These are phyloP conservation scores for Andrena chrysosceles DNA, from an alignment of 2,888 invertebrate genomes.

Conservation along the genomic window DNA sequence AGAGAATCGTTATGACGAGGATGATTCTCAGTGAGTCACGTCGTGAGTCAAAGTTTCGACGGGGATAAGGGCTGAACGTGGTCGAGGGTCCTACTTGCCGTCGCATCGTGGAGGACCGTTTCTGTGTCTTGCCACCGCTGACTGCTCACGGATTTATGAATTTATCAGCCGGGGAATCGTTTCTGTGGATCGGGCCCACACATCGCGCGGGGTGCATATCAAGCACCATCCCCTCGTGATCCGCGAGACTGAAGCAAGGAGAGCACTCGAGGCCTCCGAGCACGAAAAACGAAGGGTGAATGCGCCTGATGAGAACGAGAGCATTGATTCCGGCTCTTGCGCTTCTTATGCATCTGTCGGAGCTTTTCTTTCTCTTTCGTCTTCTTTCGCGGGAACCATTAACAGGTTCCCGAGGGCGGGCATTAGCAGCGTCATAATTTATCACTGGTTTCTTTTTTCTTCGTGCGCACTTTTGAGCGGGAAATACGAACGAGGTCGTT, in stretches of 20 bases:
- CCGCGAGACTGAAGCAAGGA: constrained; percentile 59
- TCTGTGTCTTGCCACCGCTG: constrained; percentile 20
- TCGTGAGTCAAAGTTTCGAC: constrained; percentile 56
- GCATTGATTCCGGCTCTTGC: constrained; percentile 53
- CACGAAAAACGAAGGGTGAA: constrained; percentile 64
- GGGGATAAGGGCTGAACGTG: constrained; percentile 32
- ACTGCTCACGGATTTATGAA: constrained; percentile 69
- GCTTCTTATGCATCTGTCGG: constrained; percentile 44
- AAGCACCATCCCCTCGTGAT: constrained; percentile 59
- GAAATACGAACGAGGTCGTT: background rate
- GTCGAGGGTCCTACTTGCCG: constrained; percentile 19
- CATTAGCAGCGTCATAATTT: constrained; percentile 24
- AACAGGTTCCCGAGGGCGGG: constrained; percentile 30
- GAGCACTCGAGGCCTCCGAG: constrained; percentile 56
- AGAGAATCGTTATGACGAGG: constrained; percentile 40
- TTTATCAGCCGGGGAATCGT: constrained; percentile 71
- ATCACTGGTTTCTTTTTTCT: background rate
- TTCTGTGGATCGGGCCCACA: constrained; percentile 66
- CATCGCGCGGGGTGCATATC: constrained; percentile 71
- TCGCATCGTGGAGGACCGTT: constrained; percentile 24
- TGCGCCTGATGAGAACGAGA: constrained; percentile 55
- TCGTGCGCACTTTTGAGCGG: background rate
- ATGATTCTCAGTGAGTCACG: constrained; percentile 62
- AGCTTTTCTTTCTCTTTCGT: background rate
- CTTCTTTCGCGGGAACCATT: constrained; percentile 32